Conservation (phyloP, 2,888 invertebrate species). For the Phrixothrix hirtus region DNA sequence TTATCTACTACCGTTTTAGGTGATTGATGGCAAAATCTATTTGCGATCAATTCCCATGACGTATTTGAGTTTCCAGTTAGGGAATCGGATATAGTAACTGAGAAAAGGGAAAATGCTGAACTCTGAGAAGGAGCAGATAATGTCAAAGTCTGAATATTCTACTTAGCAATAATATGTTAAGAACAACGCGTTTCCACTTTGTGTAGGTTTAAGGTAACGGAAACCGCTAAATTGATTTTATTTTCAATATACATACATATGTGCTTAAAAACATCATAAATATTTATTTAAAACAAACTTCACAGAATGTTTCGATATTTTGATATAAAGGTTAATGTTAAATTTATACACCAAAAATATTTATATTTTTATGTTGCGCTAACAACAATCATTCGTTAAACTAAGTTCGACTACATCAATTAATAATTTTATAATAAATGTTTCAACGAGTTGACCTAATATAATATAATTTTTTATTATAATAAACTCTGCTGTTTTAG, state of each 20-base stretch:
- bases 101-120: constrained; percentile 16
- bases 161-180: constrained; percentile 16
- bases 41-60: constrained; percentile 34
- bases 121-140: constrained; percentile 12
- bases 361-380: no score
- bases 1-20: constrained; percentile 27
- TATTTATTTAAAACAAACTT: no score
- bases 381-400: no score
- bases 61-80: constrained; percentile 31
- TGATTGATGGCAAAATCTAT: constrained; percentile 36
- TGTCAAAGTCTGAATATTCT: constrained; percentile 22
- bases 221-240: constrained; percentile 3
- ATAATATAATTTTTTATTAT: no score
- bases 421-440: no score
- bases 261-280: no score
- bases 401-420: no score
- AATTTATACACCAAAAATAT: no score
- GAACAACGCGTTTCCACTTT: constrained; percentile 15
- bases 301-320: no score
- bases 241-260: neutral
- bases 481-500: no score
- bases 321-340: no score
- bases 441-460: no score
- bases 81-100: constrained; percentile 26
- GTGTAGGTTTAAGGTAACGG: constrained; percentile 16